These are phyloP conservation scores for Diploptera punctata DNA, from an alignment of 2,888 invertebrate species.

Conservation along the genomic window DNA sequence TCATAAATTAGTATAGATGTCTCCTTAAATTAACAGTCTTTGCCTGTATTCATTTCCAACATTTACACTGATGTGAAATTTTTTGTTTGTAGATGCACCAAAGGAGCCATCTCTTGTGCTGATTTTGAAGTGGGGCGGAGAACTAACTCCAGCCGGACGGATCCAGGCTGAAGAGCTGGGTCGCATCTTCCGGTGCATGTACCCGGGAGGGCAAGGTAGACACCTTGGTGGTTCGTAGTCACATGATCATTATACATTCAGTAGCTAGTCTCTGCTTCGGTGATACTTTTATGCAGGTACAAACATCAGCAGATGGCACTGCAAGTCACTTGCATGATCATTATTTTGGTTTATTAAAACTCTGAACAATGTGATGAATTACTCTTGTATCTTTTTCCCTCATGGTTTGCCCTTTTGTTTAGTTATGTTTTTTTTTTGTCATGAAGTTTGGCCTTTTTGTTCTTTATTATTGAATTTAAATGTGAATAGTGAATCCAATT, in stretches of 20 bases:
- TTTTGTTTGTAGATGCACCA: conserved; percentile 69
- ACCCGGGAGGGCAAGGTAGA: conserved; percentile 96
- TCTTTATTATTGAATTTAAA: too few relatives aligned
- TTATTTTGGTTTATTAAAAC: too few relatives aligned
- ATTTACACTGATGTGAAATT: neutral
- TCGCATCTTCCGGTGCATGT: conserved; percentile 98
- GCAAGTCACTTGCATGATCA: too few relatives aligned
- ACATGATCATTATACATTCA: conserved; percentile 42
- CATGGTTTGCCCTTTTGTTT: too few relatives aligned
- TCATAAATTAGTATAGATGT: too few relatives aligned
- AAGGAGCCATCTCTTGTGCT: conserved; percentile 94
- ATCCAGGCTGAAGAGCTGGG: conserved; percentile 98
- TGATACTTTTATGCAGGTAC: too few relatives aligned
- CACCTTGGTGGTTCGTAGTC: conserved; percentile 73
- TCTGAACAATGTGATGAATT: too few relatives aligned
- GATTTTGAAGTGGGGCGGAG: conserved; percentile 99
- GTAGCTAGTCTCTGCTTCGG: neutral
- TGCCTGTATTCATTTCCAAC: neutral
- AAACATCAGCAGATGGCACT: too few relatives aligned
- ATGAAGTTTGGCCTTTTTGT: too few relatives aligned
- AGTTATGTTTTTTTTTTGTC: too few relatives aligned
- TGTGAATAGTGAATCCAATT: too few relatives aligned
- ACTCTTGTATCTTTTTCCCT: too few relatives aligned
- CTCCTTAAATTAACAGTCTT: neutral
- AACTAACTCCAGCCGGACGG: conserved; percentile 96